Evolutionary conservation across 2,888 invertebrate genomes (phyloP), one percentile per base, ranked within the genome.

Genomic region (Erebia ligea): DNA sequence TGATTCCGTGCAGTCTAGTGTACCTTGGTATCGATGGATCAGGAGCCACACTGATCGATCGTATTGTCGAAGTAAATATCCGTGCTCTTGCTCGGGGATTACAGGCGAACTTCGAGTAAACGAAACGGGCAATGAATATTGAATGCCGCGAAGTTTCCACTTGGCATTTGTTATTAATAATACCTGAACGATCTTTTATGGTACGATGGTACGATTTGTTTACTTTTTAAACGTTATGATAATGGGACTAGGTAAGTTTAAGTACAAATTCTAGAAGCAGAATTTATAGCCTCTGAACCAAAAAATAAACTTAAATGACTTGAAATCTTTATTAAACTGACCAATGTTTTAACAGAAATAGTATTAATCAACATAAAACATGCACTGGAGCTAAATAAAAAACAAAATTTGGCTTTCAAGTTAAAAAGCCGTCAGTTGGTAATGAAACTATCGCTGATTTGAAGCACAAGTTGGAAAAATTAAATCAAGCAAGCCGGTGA

Each of bases 21-120:
- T 75, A 76, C 78, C 77, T 76, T 45, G 64, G 71, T 65, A 75
- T 74, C 75, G 71, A 62, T 67, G 70, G 74, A 75, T 74, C 69
- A 69, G 75, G 61, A 64, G 66, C 67, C 50, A 68, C 65, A 13
- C 52, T 34, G 65, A 67, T 73, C 69, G 73, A 73, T 70, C 48
- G 48, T 61, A 70, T 67, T 68, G 70, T 67, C 64, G 65, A 61
- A 68, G 70, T 67, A 70, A 66, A 67, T 67, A 67, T 8, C 54
- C 21, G 15, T 19, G 21, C 66, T 48, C 45, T 25, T 13, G 56
- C 21, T 56, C 21, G 19, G 66, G 61, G 70, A 56, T 61, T 66
- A 65, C 54, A 56, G 66, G n/a, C 48, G 34, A 66, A 70, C 54
- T 66, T 70, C 45, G 62, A 52, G 66, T 66, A 61, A 59, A 70